phyloP scores from a whole-genome alignment of 37 sponge, comb jelly and placozoan genomes.

The Trichoplax adhaerens region DNA sequence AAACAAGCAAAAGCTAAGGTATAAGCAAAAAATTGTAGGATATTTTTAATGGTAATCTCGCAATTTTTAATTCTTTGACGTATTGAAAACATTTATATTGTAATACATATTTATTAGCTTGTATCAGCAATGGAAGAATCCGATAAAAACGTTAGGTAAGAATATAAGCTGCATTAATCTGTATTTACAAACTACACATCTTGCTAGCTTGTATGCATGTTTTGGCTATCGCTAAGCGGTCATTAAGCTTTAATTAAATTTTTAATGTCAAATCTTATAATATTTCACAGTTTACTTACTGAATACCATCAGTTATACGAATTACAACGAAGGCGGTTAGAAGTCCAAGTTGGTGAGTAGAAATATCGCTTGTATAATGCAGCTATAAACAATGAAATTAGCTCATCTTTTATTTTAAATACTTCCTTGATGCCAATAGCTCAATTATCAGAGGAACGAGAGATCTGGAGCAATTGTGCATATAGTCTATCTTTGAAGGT shows the following conservation, averaged over 20 bases:
- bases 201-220: background rate
- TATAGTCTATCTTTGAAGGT: conserved; percentile 63
- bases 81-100: background rate
- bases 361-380: background rate
- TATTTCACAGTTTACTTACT: conserved; percentile 37
- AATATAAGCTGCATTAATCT: background rate
- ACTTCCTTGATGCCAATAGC: background rate
- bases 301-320: conserved; percentile 94
- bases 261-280: background rate
- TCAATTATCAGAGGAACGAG: conserved; percentile 47
- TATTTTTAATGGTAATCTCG: conserved; percentile 1
- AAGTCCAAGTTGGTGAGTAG: conserved; percentile 36
- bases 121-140: conserved; percentile 50
- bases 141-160: conserved; percentile 74
- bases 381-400: background rate
- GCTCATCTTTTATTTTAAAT: background rate
- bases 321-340: conserved; percentile 76
- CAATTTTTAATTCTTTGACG: background rate
- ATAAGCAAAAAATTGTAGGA: background rate
- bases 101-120: conserved; percentile 20
- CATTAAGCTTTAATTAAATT: background rate
- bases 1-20: conserved; percentile 44
- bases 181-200: too few species aligned
- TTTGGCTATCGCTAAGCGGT: background rate
- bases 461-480: conserved; percentile 71